Base-by-base conservation (phyloP, 2,888 invertebrate genomes). In the Lasius platythorax region DNA sequence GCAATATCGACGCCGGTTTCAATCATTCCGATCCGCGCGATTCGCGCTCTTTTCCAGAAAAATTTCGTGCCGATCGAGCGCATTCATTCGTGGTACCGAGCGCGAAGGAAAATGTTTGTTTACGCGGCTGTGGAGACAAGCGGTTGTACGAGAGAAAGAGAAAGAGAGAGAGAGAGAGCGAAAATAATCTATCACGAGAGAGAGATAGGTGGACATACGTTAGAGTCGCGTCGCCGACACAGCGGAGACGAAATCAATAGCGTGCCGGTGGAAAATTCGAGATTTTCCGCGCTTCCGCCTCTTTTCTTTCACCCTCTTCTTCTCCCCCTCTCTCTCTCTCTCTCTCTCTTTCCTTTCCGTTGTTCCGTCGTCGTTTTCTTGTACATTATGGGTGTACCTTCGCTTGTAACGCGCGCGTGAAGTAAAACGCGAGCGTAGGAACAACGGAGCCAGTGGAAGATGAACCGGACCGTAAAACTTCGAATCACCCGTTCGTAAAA, bases 41-140 rank as follows among this genome's bases (percentile, higher is more conserved):
- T 3, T 43, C 70, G 28, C 61, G 33, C 12, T 53, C 53, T 73
- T 37, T 73, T 23, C 50, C 56, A 46, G 46, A 63, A 81, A 72
- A 33, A 81, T 73, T 46, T 43, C 30, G 56, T n/a, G 11, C 11
- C 46, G 56, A 46, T 46, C 61, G 68, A 50, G 33, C 56, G 64
- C 50, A 12, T 37, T 46, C 79, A 23, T 56, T 79, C 72, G 46
- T 28, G 12, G 37, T n/a, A 37, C 37, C 5, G 15, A 23, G 28
- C 43, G 68, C 61, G 79, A 73, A 73, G 73, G 79, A 79, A 72
- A 79, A 79, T 72, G 79, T 79, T 79, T 79, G 79, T 72, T 72
- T 79, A 72, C 79, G 72, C 72, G 58, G 28, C 18, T 40, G 67
- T 5, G 56, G 46, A 68, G 56, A 53, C 58, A 68, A 63, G 46